Evolutionary conservation across 2,888 invertebrate species (phyloP).

Genomic region (Nomada fucata): DNA sequence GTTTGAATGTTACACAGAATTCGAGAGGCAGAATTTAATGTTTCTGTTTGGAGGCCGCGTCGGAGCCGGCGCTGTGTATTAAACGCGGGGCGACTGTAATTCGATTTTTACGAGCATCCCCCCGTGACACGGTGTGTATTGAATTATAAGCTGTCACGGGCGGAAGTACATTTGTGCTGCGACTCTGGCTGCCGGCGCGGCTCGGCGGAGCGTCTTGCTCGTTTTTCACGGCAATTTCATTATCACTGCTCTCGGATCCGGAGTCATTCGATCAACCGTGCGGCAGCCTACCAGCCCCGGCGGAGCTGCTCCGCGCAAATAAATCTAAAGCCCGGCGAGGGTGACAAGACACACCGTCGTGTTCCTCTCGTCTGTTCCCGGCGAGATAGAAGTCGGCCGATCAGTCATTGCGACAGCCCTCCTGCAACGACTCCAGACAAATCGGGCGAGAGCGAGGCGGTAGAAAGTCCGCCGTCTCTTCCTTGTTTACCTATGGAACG

Average conservation of each 20-base stretch:
- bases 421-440: slow-evolving; percentile 64
- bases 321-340: slow-evolving; percentile 67
- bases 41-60: not conserved
- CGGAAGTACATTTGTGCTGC: slow-evolving; percentile 38
- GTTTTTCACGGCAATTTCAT: slow-evolving; percentile 70
- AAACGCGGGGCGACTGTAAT: slow-evolving; percentile 7
- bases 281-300: slow-evolving; percentile 50
- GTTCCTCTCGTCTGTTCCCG: slow-evolving; percentile 66
- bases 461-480: slow-evolving; percentile 8
- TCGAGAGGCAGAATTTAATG: not conserved
- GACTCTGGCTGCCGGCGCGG: slow-evolving; percentile 5
- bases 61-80: not conserved
- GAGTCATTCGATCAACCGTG: slow-evolving; percentile 66
- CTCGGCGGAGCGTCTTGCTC: slow-evolving; percentile 26
- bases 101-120: not conserved
- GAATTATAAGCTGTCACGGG: slow-evolving; percentile 37
- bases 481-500: slow-evolving; percentile 16
- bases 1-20: slow-evolving; percentile 1
- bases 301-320: slow-evolving; percentile 59
- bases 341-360: slow-evolving; percentile 73
- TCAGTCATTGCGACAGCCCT: slow-evolving; percentile 75
- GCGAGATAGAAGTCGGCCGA: slow-evolving; percentile 73
- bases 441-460: slow-evolving; percentile 62
- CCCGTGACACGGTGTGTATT: slow-evolving; percentile 13
- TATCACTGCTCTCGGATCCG: slow-evolving; percentile 62